Evolutionary conservation across 2,797 vertebrate genomes (phyloP), one percentile per base, ranked within the genome.

Genomic region (Poeciliopsis presidionis): DNA sequence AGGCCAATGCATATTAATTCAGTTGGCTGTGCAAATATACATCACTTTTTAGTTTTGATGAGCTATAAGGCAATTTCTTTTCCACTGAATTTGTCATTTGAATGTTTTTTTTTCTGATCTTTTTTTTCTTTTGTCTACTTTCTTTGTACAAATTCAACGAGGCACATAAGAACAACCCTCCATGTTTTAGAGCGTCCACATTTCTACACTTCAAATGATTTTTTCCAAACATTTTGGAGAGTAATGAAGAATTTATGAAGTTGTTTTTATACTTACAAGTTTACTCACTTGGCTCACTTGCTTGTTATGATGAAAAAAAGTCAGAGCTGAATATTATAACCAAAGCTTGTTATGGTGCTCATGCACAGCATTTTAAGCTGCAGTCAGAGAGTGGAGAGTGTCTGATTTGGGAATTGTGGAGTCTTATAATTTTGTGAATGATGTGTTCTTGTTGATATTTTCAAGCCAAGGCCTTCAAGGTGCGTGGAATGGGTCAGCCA

Each of bases 1-100:
- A 1, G 0, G 73, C 65, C 77, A 67, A 79, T 57, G 59, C 43
- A 75, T 75, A 77, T 33, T 78, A 55, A 76, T 70, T 81, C 82
- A 75, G 39, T 70, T 75, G 75, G 85, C 73, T 81, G 76, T 81
- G 79, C 67, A 75, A 49, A 79, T 78, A 87, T 81, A 82, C 77
- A 61, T 9, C 69, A 81, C 84, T 87, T 84, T 82, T 45, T 74
- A 76, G 51, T 75, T 63, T 45, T 33, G 18, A 74, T 74, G 51
- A 45, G 63, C 49, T 51, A 73, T 73, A 75, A 57, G 73, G 53
- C 73, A 49, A 73, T 81, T 74, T 41, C 61, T 51, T 45, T 65
- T 75, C 41, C 79, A 77, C 87, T 78, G 74, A 87, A 75, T 47
- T 57, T 72, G 71, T 36, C 79, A 75, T 49, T 49, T 20, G 18